Base-by-base conservation (phyloP, 2,797 vertebrate species). In the Harpagifer antarcticus region DNA sequence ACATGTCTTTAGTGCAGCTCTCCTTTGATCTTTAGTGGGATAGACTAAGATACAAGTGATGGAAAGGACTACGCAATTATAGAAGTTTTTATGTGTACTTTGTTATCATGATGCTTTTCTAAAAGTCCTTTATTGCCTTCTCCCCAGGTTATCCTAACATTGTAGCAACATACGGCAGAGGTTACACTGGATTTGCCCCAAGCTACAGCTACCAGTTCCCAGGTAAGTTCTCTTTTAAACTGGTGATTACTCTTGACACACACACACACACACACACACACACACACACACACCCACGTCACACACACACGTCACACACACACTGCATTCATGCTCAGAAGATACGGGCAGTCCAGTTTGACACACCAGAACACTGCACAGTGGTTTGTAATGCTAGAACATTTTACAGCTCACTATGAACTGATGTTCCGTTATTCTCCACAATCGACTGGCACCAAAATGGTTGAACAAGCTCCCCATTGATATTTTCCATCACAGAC, bases 201-300 rank as follows among this genome's bases (percentile, higher is more conserved):
- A 97, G 96, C 89, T 98, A 98, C 89, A 96, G 97, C 93, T 98
- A 97, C 91, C 97, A 97, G 81, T 97, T 97, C 89, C 96, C 97
- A 93, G 96, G 97, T 98, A 94, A 52, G 96, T 96, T 91, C 12
- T 16, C 23, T 44, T 19, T 82, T 74, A 79, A 85, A 76, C 9
- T 71, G 70, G 82, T 87, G 27, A 27, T 31, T 66, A 77, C 47
- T 70, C 55, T 68, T 10, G 16, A 19, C 44, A 48, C 2, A 20
- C 10, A 4, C 44, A 13, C 16, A 4, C 58, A 55, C 27, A 27
- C 31, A 37, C 31, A 40, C 9, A 40, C 17, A 19, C 48, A 49
- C 14, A 7, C 3, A 27, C 43, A 52, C 2, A 16, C 14, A 13
- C 42, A 43, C 42, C 43, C 45, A 47, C 45, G n/a, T n/a, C n/a